phyloP scores from a whole-genome alignment of 2,113 vertebrate species.

The Ginglymostoma cirratum region DNA sequence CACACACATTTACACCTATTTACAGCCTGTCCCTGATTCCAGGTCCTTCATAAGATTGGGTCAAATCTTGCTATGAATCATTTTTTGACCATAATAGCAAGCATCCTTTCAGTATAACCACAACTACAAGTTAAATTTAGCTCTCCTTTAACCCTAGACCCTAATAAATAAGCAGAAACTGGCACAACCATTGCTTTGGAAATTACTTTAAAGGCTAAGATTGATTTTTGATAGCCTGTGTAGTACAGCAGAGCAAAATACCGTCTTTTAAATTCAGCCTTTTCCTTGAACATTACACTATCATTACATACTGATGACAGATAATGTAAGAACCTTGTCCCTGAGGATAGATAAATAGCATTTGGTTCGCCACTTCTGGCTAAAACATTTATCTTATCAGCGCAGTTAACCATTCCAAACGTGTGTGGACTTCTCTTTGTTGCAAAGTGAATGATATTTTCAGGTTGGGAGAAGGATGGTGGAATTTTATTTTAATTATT shows the following conservation, averaged over 20 bases:
- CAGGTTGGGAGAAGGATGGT: background rate
- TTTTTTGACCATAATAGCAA: background rate
- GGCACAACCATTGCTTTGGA: slow-evolving; percentile 11
- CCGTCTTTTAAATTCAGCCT: slow-evolving; percentile 19
- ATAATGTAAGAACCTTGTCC: slow-evolving; percentile 13
- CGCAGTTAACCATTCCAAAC: slow-evolving; percentile 10
- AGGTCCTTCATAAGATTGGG: background rate
- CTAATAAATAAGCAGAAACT: slow-evolving; percentile 28
- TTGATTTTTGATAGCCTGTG: slow-evolving; percentile 32
- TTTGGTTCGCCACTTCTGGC: slow-evolving; percentile 17
- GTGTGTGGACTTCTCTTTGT: background rate
- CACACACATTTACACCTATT: background rate
- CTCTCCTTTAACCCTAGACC: slow-evolving; percentile 22
- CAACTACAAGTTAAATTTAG: slow-evolving; percentile 31
- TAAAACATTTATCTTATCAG: slow-evolving; percentile 18
- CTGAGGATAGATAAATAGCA: slow-evolving; percentile 23
- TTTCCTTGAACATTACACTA: slow-evolving; percentile 3
- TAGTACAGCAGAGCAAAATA: background rate
- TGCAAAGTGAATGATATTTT: background rate
- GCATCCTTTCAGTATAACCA: background rate
- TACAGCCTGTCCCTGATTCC: background rate
- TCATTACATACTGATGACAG: slow-evolving; percentile 31
- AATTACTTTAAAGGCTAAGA: slow-evolving; percentile 34
- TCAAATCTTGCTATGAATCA: background rate
- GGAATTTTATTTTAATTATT: background rate